These are phyloP conservation scores for Achlya flavicornis DNA, from an alignment of 2,888 invertebrate genomes.

Conservation along the genomic window DNA sequence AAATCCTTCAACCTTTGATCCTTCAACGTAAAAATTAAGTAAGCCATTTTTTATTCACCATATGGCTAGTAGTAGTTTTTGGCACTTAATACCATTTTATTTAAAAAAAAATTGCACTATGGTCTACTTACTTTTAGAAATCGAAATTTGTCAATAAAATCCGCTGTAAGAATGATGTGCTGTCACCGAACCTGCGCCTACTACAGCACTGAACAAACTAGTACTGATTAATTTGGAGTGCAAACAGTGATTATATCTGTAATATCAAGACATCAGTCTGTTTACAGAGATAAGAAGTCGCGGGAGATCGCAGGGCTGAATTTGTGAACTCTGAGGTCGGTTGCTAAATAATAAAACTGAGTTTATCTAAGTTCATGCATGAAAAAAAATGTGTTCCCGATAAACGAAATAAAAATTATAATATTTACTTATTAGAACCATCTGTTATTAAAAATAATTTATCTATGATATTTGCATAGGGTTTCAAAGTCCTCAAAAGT, in stretches of 20 bases:
- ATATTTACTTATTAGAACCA: no score
- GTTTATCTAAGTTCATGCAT: neutral
- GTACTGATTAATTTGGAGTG: neutral
- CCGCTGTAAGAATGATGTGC: neutral
- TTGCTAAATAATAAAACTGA: neutral
- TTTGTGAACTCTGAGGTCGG: neutral
- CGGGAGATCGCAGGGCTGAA: constrained; percentile 5
- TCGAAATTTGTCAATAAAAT: neutral
- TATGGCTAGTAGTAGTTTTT: no score
- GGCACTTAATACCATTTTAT: neutral
- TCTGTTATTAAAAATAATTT: no score
- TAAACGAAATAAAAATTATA: neutral
- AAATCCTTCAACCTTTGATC: no score
- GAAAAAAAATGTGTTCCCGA: neutral
- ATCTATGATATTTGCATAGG: no score
- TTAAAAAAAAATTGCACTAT: neutral
- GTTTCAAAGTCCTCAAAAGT: no score
- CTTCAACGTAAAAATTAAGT: no score
- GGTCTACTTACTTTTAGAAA: neutral
- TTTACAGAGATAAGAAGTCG: constrained; percentile 4
- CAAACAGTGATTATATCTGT: constrained; percentile 7
- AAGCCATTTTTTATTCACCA: no score
- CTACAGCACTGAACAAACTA: neutral
- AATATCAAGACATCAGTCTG: neutral
- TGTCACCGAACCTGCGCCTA: neutral